phyloP scores from a whole-genome alignment of 2,888 invertebrate species.

The Acanthosepion lycidas region DNA sequence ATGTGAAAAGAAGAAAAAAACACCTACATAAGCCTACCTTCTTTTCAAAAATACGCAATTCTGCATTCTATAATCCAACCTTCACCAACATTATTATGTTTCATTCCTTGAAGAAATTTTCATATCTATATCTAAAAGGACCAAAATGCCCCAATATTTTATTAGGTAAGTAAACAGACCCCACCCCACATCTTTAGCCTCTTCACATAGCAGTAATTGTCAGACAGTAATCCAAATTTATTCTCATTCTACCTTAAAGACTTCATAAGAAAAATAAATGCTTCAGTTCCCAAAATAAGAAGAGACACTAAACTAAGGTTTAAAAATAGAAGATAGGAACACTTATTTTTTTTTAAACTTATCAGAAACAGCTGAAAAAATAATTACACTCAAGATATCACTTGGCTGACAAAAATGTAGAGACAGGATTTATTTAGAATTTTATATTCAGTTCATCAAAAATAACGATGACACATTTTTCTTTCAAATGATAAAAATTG shows the following conservation, averaged over 20 bases:
- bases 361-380: constrained; percentile 33
- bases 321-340: not conserved
- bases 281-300: constrained; percentile 20
- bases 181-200: not conserved
- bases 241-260: not conserved
- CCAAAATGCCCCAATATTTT: not conserved
- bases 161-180: not conserved
- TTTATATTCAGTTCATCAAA: not conserved
- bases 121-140: not conserved
- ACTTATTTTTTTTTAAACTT: not conserved
- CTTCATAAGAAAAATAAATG: not conserved
- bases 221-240: not conserved
- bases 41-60: not conserved
- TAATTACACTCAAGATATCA: not conserved
- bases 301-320: not conserved
- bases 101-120: not conserved
- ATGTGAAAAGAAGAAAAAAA: not conserved
- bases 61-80: not conserved
- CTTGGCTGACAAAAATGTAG: not conserved
- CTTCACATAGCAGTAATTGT: not conserved
- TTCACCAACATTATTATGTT: not conserved
- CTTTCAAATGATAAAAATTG: too few species aligned
- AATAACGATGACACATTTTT: not conserved
- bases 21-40: not conserved
- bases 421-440: not conserved